A percentile compares a stretch with the other conserved stretches of the same genome.
Evolutionary conservation across 2,888 invertebrate species (phyloP).

Genomic region (Lasioglossum lativentre): DNA sequence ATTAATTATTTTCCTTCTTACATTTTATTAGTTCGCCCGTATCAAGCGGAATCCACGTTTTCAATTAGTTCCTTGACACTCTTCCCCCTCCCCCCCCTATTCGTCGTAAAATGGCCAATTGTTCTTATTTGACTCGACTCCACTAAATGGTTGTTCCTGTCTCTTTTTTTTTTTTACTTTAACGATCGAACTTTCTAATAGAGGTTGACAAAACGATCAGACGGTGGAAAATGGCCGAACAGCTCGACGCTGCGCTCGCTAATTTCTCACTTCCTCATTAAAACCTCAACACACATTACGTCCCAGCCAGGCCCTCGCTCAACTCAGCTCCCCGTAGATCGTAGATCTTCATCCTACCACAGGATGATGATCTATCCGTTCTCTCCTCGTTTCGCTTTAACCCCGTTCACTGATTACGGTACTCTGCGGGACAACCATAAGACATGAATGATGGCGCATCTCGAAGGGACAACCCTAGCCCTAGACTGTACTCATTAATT

Average conservation of each 20-base stretch:
- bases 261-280: slow-evolving; percentile 85
- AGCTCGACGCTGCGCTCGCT: slow-evolving; percentile 77
- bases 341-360: slow-evolving; percentile 76
- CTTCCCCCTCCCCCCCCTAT: neutral
- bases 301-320: slow-evolving; percentile 74
- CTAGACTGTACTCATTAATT: neutral
- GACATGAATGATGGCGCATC: slow-evolving; percentile 19
- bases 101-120: neutral
- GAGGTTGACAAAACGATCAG: slow-evolving; percentile 75
- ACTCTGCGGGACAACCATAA: neutral
- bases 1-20: slow-evolving; percentile 41
- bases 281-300: slow-evolving; percentile 80
- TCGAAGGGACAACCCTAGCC: neutral
- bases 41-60: slow-evolving; percentile 37
- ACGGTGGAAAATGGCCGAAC: slow-evolving; percentile 73
- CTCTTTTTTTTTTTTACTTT: neutral
- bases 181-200: slow-evolving; percentile 41
- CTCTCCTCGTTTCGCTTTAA: slow-evolving; percentile 69
- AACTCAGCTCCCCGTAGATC: slow-evolving; percentile 74
- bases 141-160: slow-evolving; percentile 31
- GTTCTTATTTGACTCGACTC: slow-evolving; percentile 37
- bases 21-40: slow-evolving; percentile 37
- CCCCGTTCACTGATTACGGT: slow-evolving; percentile 50
- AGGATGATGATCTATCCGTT: slow-evolving; percentile 68
- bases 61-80: slow-evolving; percentile 30